Percentiles rank a stretch among this genome's conserved stretches.
Conservation (phyloP, 37 sponge, comb jelly and placozoan genomes). For the Spongilla lacustris region DNA sequence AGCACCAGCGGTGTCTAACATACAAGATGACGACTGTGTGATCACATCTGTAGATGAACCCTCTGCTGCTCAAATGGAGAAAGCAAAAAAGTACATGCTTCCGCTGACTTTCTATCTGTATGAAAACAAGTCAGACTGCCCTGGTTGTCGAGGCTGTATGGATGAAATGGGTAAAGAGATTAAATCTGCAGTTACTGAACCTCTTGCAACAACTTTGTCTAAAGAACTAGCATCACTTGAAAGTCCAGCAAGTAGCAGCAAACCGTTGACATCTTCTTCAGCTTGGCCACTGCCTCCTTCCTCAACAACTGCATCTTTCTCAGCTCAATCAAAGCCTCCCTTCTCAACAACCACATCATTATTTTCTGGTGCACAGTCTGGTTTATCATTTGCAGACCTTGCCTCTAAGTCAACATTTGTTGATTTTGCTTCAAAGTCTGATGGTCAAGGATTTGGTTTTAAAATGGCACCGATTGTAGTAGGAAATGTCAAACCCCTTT, state of each 20-base stretch:
- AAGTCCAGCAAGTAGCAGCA: not conserved
- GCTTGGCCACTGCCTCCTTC: not conserved
- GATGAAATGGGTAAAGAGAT: conserved; percentile 28
- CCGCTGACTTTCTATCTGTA: conserved; percentile 81
- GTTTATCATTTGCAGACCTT: conserved; percentile 29
- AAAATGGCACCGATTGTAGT: conserved; percentile 28
- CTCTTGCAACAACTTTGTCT: not conserved
- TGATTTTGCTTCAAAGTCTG: not conserved
- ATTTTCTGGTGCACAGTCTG: not conserved
- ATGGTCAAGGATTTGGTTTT: conserved; percentile 20
- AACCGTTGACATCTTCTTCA: not conserved
- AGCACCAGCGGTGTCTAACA: not conserved
- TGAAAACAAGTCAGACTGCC: conserved; percentile 62
- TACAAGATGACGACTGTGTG: conserved; percentile 48
- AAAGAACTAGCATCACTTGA: not conserved
- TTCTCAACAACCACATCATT: not conserved
- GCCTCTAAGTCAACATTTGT: not conserved
- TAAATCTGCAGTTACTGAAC: not conserved
- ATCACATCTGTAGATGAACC: conserved; percentile 62
- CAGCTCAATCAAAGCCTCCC: not conserved
- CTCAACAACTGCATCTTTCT: not conserved
- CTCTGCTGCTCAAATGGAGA: conserved; percentile 53
- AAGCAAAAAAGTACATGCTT: conserved; percentile 56
- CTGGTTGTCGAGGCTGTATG: conserved; percentile 84
- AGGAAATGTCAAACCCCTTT: conserved; percentile 50